Base-by-base conservation (phyloP, 2,888 invertebrate genomes). In the Phanerotoma sp. region DNA sequence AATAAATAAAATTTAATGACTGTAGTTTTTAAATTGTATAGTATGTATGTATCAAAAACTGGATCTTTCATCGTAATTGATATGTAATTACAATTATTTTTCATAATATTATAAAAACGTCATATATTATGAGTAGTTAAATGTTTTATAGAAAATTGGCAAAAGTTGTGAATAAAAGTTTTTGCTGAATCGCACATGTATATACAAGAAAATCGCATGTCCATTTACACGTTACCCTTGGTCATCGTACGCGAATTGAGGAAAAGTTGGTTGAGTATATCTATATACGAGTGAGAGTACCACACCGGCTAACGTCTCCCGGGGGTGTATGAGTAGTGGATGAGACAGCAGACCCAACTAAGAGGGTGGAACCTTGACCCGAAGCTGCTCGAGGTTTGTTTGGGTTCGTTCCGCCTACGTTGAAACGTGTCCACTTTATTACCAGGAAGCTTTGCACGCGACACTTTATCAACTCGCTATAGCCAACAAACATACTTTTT, bases 361-460 rank as follows among this genome's bases (percentile, higher is more conserved):
- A 57, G 62, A 60, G 60, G 64, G 61, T 54, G 66, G 62, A 70
- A 67, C 69, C 72, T 71, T 71, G 71, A 72, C 69, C 70, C 58
- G 59, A 60, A 57, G 63, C n/a, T n/a, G n/a, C 63, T 61, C 65
- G 68, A 68, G 66, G 72, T 71, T 68, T 71, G 66, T 70, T 71
- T 66, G 67, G 73, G 68, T 69, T 66, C 61, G 64, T 64, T 64
- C 64, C 53, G 60, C 64, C 64, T 62, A 52, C 64, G 38, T 57
- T 50, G 44, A 48, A 62, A 46, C 55, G 30, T 40, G 46, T 22
- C 28, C 16, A 40, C 40, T 20, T 20, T 18, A 49, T 30, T 13
- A 30, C 28, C 13, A 11, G 32, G 40, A 42, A 49, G 28, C 16
- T 21, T 28, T 37, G 35, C 49, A 49, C 49, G 49, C 40, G 30